Evolutionary conservation across 2,888 invertebrate genomes (phyloP).

Genomic region (Argyresthia albistria): DNA sequence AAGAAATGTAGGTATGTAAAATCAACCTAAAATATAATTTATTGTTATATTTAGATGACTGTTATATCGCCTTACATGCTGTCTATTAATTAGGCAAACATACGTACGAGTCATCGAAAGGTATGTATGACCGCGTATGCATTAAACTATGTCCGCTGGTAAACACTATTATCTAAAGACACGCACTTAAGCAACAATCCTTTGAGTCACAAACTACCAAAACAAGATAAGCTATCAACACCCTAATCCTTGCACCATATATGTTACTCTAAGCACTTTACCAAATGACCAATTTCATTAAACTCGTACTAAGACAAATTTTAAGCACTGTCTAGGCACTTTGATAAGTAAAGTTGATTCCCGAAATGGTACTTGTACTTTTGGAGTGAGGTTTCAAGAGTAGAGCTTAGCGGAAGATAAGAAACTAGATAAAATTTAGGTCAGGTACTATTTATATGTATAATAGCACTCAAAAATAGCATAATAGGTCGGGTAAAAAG

Average conservation of each 20-base stretch:
- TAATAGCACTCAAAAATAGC: too few relatives aligned
- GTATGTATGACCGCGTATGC: too few relatives aligned
- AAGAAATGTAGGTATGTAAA: too few relatives aligned
- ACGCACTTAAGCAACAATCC: slow-evolving; percentile 16
- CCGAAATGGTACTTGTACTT: slow-evolving; percentile 37
- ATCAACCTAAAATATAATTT: too few relatives aligned
- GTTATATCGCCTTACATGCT: too few relatives aligned
- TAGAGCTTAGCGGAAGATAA: neutral
- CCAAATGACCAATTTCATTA: slow-evolving; percentile 64
- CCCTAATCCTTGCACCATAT: slow-evolving; percentile 12
- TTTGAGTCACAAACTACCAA: slow-evolving; percentile 16
- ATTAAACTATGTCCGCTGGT: too few relatives aligned
- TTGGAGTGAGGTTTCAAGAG: slow-evolving; percentile 15
- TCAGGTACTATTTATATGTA: too few relatives aligned
- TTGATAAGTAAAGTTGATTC: slow-evolving; percentile 41
- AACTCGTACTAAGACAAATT: slow-evolving; percentile 32
- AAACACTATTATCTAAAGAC: slow-evolving; percentile 15
- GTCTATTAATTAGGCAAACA: too few relatives aligned
- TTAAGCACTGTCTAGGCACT: slow-evolving; percentile 15
- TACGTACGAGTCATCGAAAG: too few relatives aligned
- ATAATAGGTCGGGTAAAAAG: too few relatives aligned
- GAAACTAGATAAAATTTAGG: too few relatives aligned
- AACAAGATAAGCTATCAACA: slow-evolving; percentile 1
- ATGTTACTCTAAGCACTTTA: slow-evolving; percentile 43
- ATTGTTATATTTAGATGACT: too few relatives aligned